These are phyloP conservation scores for Cephus pulcher DNA, from an alignment of 2,888 invertebrate genomes.

Conservation along the genomic window DNA sequence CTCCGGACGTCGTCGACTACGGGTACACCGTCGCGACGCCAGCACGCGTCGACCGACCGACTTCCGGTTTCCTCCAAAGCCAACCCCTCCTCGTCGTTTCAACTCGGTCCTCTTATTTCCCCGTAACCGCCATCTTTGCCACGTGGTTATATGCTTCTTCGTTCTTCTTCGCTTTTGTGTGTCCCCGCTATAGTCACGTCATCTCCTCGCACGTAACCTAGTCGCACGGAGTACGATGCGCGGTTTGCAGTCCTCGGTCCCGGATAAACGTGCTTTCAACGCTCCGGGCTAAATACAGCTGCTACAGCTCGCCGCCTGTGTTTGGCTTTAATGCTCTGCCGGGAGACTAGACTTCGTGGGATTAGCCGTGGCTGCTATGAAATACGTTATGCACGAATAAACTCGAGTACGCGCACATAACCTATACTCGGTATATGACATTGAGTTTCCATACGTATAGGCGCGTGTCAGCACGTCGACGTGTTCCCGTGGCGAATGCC, in stretches of 20 bases:
- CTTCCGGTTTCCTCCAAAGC: conserved; percentile 35
- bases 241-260: neutral
- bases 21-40: conserved; percentile 19
- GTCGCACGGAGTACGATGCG: neutral
- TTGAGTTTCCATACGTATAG: neutral
- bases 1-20: conserved; percentile 27
- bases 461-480: neutral
- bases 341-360: conserved; percentile 7
- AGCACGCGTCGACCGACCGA: conserved; percentile 28
- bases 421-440: neutral
- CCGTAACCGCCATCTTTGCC: neutral
- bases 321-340: neutral
- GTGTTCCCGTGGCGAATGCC: neutral
- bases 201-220: neutral
- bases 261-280: conserved; percentile 16
- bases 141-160: neutral
- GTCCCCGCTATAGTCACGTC: neutral
- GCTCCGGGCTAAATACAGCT: conserved; percentile 18
- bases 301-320: conserved; percentile 5
- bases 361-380: neutral
- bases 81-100: conserved; percentile 5
- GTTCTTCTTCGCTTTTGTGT: neutral
- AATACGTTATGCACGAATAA: neutral
- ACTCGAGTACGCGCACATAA: neutral
- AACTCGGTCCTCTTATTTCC: neutral